Evolutionary conservation across 2,797 vertebrate species (phyloP), one percentile per base, ranked within the genome.

Genomic region (Sebastes kiyomatsui): DNA sequence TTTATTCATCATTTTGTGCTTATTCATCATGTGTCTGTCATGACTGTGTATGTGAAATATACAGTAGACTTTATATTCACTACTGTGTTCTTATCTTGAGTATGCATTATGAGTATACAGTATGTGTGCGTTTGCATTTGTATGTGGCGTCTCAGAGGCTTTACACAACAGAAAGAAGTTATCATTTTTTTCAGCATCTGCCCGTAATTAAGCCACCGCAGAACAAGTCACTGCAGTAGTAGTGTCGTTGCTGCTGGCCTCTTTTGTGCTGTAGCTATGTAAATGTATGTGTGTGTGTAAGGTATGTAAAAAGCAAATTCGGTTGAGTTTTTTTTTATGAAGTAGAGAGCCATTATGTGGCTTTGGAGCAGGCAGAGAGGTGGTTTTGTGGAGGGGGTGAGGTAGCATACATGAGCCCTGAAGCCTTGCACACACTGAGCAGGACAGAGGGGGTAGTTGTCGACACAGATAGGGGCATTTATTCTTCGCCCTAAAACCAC

Each of bases 141-240:
- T 46, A 46, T 27, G 76, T 66, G 73, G 73, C 77, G 78, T 85
- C 66, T 87, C 72, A 80, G 68, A 72, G 82, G 85, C 82, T 88
- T 80, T 76, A 77, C 86, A 75, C 84, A 86, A 82, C 60, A 88
- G 69, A 86, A 81, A 85, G 61, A 42, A 79, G 79, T 81, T 85
- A 85, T 85, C 38, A 83, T 81, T 87, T 91, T 91, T 91, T 79
- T 75, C 75, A 80, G 81, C 80, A 92, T 91, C 72, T 93, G 87
- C 86, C 79, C 73, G 27, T 94, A 91, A 95, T 94, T 92, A 93
- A 85, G 80, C 59, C 88, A 86, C 92, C 91, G 79, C 91, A 94
- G 75, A 92, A 94, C 93, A 93, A 94, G 95, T 91, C 92, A 77
- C 80, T 87, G 90, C 93, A 94, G 88, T 66, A 72, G 73, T 79